These are phyloP conservation scores for Galleria mellonella DNA, from an alignment of 1,140 invertebrate species.

Conservation along the genomic window DNA sequence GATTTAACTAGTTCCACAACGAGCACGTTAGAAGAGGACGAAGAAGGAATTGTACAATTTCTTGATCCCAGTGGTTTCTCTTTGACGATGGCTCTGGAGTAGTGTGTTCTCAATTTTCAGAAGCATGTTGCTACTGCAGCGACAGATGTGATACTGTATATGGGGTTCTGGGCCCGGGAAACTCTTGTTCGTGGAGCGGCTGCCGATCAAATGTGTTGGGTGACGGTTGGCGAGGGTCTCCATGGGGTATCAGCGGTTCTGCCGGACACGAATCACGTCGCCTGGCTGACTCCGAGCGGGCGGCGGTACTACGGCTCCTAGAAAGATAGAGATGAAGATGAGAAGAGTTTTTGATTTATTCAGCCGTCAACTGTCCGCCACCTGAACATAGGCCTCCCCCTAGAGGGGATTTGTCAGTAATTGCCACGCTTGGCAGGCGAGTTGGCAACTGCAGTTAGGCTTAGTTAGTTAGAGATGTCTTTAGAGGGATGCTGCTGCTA, in stretches of 20 bases:
- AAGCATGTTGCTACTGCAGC: conserved; percentile 73
- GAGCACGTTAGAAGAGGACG: conserved; percentile 83
- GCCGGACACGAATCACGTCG: conserved; percentile 5
- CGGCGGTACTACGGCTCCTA: conserved; percentile 56
- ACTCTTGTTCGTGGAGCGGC: conserved; percentile 47
- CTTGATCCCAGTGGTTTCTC: conserved; percentile 87
- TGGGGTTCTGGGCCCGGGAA: conserved; percentile 38
- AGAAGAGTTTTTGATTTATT: no score
- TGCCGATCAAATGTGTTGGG: conserved; percentile 48
- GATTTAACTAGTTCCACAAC: neutral
- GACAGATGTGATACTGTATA: conserved; percentile 54
- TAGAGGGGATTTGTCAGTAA: no score
- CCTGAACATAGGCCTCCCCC: no score
- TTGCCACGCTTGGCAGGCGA: no score
- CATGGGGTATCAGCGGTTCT: conserved; percentile 42
- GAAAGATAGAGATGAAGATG: conserved; percentile 14
- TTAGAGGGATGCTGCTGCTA: no score
- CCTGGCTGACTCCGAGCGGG: conserved; percentile 9
- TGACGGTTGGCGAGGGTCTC: conserved; percentile 37
- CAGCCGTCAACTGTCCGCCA: no score
- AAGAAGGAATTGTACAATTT: conserved; percentile 90
- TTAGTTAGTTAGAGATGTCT: no score
- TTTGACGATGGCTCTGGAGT: conserved; percentile 84
- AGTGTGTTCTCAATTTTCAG: conserved; percentile 81
- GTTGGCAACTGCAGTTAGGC: no score